phyloP scores from a whole-genome alignment of 1,140 invertebrate species.

The Dermatophagoides farinae region DNA sequence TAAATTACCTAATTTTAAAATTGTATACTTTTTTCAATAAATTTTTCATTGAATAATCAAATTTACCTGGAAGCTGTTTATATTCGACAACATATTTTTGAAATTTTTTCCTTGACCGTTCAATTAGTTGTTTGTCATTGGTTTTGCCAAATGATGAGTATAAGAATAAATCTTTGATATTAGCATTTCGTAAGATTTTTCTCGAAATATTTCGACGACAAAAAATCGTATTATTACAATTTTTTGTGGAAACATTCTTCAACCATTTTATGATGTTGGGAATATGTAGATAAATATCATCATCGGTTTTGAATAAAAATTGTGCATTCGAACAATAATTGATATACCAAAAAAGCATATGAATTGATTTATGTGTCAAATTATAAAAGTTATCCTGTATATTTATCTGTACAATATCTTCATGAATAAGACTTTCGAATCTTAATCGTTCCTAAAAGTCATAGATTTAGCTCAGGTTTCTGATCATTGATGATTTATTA shows the following conservation, averaged over 20 bases:
- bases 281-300: constrained; percentile 29
- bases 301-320: constrained; percentile 29
- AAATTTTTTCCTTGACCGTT: neutral
- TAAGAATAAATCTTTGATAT: constrained; percentile 6
- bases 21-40: no score
- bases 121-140: neutral
- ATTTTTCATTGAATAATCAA: neutral
- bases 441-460: constrained; percentile 19
- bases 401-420: constrained; percentile 29
- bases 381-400: constrained; percentile 29
- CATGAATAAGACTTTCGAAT: constrained; percentile 23
- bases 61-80: neutral
- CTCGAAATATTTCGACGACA: constrained; percentile 19
- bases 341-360: constrained; percentile 25
- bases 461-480: neutral
- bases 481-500: neutral
- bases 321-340: constrained; percentile 22
- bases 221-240: constrained; percentile 14
- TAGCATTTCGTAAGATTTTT: constrained; percentile 17
- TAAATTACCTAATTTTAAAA: constrained; percentile 9
- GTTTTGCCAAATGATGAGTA: neutral
- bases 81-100: constrained; percentile 1
- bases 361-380: constrained; percentile 27
- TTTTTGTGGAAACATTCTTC: neutral
- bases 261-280: constrained; percentile 19